Evolutionary conservation across 2,888 invertebrate genomes (phyloP), one percentile per base, ranked within the genome.

Genomic region (Tiliacea citrago): DNA sequence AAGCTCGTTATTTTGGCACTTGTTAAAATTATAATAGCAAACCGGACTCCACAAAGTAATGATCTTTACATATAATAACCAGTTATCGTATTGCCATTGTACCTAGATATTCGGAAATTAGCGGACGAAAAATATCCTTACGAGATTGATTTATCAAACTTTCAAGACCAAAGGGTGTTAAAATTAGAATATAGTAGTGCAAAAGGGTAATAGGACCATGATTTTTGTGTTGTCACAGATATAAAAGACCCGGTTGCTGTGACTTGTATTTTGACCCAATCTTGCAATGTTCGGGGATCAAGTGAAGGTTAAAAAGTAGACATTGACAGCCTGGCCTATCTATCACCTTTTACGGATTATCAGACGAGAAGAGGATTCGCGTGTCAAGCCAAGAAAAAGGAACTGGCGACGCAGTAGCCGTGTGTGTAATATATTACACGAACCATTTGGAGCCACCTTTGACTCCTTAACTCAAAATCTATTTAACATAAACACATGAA

Each of bases 1-100:
- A 75, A 81, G 58, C 66, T 47, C 3, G 73, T 68, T 62, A 55
- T 69, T 68, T 63, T 49, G 51, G 72, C 51, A 57, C 18, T 73
- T 53, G 62, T 58, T 63, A 63, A 72, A 69, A 63, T n/a, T n/a
- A n/a, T 68, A 29, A 53, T 55, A 66, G 51, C 13, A 42, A 63
- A 53, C 51, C 16, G 66, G 49, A 45, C 49, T 67, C 16, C 51
- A 66, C 29, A 35, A 67, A 58, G 21, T 79, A 55, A 61, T 63
- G 9, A 63, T 74, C 16, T 49, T 47, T 51, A 53, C 58, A 53
- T 12, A 51, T 21, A 66, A 55, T 16, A 63, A 55, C 18, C 60
- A 63, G 63, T 53, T 66, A 76, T 35, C 21, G 53, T 49, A 68
- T 39, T 53, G 72, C 55, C 3, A 24, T 60, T 24, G 29, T n/a